phyloP scores from a whole-genome alignment of 2,888 invertebrate species.

The Molorchus minor region DNA sequence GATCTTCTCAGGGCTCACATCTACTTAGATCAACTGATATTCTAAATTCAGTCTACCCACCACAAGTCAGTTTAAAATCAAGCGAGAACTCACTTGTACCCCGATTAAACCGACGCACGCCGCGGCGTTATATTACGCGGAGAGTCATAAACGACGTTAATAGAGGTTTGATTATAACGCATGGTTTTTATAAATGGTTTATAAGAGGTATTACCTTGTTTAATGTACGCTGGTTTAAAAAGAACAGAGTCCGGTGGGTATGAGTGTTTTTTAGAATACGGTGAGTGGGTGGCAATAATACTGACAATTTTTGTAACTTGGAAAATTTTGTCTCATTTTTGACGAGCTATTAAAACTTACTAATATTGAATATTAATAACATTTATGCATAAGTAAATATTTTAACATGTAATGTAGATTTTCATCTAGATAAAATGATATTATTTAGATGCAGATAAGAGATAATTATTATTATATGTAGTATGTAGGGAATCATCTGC shows the following conservation, averaged over 20 bases:
- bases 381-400: too few species aligned
- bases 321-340: too few species aligned
- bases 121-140: neutral
- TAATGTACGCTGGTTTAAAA: conserved; percentile 72
- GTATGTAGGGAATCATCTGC: too few species aligned
- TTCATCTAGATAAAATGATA: too few species aligned
- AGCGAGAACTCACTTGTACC: conserved; percentile 8
- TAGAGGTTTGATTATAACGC: too few species aligned
- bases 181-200: conserved; percentile 3
- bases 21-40: neutral
- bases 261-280: conserved; percentile 76
- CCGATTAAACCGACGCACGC: too few species aligned
- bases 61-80: conserved; percentile 21
- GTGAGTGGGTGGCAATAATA: conserved; percentile 62
- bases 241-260: conserved; percentile 74
- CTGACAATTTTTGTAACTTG: neutral
- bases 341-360: too few species aligned
- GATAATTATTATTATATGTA: too few species aligned
- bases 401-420: too few species aligned
- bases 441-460: too few species aligned
- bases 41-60: conserved; percentile 18
- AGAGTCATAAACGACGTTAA: too few species aligned
- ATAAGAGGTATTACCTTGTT: conserved; percentile 23
- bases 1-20: neutral
- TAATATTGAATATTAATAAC: too few species aligned